Conservation (phyloP, 2,888 invertebrate genomes). For the Drosophila nr. perissopoda region DNA sequence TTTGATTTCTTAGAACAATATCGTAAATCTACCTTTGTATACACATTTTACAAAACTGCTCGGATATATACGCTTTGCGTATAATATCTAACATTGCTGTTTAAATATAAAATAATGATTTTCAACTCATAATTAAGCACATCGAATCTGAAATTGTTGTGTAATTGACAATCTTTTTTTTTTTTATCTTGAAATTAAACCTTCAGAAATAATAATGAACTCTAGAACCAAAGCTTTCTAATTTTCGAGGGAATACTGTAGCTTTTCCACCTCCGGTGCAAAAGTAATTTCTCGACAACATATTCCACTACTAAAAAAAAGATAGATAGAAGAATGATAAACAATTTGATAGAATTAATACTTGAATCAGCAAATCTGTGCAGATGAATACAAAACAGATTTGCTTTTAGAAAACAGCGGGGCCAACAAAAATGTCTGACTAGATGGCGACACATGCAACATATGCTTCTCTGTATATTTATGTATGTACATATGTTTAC, state of each 20-base stretch:
- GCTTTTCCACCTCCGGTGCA: neutral
- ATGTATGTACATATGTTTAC: conserved; percentile 36
- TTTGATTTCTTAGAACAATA: neutral
- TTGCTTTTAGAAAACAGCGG: conserved; percentile 1
- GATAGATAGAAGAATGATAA: neutral
- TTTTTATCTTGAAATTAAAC: neutral
- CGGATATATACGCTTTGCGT: neutral
- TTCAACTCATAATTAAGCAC: neutral
- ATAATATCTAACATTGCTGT: neutral
- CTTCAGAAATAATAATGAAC: neutral
- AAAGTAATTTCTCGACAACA: conserved; percentile 12
- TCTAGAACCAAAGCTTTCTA: neutral
- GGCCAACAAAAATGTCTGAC: conserved; percentile 13
- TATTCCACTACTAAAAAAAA: neutral
- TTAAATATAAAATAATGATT: neutral
- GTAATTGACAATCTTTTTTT: neutral
- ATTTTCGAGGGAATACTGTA: neutral
- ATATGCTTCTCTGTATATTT: conserved; percentile 29
- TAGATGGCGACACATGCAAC: conserved; percentile 16
- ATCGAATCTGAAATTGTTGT: neutral
- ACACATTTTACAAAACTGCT: neutral
- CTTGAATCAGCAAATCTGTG: conserved; percentile 22
- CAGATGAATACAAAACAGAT: conserved; percentile 8
- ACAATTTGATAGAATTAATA: conserved; percentile 28
- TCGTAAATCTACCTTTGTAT: neutral